A percentile compares a stretch with the other conserved stretches of the same genome.
phyloP scores from a whole-genome alignment of 1,140 invertebrate genomes.

The Antheraea pernyi region DNA sequence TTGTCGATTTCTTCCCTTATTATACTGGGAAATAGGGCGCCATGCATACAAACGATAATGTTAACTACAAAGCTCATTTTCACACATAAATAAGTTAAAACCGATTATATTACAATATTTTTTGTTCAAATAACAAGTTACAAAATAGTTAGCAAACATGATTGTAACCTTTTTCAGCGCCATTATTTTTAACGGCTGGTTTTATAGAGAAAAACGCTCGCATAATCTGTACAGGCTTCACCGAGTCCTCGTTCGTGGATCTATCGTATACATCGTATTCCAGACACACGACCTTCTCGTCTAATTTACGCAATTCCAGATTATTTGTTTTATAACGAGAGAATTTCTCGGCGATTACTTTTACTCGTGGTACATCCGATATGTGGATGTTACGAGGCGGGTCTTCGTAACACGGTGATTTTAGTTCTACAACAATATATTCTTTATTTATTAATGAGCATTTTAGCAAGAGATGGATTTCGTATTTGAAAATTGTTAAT shows the following conservation, averaged over 20 bases:
- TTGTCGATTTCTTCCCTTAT: too few species aligned
- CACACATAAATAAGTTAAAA: too few species aligned
- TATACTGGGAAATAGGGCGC: too few species aligned
- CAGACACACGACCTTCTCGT: slow-evolving; percentile 62
- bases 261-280: slow-evolving; percentile 57
- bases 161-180: neutral
- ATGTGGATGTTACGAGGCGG: slow-evolving; percentile 36
- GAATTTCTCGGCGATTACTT: slow-evolving; percentile 61
- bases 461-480: too few species aligned
- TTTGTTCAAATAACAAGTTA: too few species aligned
- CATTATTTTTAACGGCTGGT: slow-evolving; percentile 13
- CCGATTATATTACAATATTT: too few species aligned
- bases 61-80: too few species aligned
- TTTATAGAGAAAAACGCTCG: slow-evolving; percentile 60
- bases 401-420: neutral
- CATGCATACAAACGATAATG: too few species aligned
- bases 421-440: neutral
- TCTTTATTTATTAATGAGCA: too few species aligned
- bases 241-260: neutral
- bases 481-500: too few species aligned
- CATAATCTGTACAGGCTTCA: slow-evolving; percentile 45
- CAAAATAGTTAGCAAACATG: too few species aligned
- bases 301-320: slow-evolving; percentile 55
- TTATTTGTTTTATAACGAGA: slow-evolving; percentile 52
- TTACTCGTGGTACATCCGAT: slow-evolving; percentile 47